These are phyloP conservation scores for Tragopan temminckii DNA, from an alignment of 2,797 vertebrate species.

Conservation along the genomic window DNA sequence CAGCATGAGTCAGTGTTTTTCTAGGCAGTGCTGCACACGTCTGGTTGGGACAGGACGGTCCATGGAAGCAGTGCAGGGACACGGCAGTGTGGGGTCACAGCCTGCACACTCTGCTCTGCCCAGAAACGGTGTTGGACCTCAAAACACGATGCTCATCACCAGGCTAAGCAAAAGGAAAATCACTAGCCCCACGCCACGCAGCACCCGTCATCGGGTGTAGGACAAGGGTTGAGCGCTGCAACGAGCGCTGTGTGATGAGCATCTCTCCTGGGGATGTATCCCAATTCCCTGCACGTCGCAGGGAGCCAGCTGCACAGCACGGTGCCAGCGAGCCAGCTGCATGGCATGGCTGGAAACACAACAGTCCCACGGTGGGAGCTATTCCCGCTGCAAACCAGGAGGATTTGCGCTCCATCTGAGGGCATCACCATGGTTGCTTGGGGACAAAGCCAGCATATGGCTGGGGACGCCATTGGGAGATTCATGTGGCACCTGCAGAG, in stretches of 20 bases:
- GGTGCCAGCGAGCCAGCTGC: neutral
- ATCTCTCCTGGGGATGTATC: neutral
- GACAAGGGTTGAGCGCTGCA: neutral
- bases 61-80: rapidly evolving
- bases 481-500: neutral
- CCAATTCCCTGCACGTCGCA: neutral
- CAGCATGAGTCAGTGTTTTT: conserved; percentile 70
- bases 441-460: neutral
- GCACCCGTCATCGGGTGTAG: neutral
- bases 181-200: neutral
- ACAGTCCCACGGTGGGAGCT: neutral
- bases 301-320: neutral
- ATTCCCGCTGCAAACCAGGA: rapidly evolving
- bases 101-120: rapidly evolving
- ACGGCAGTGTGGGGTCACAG: neutral
- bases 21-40: neutral
- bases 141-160: neutral
- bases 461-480: rapidly evolving
- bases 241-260: neutral
- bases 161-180: neutral
- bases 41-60: neutral
- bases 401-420: neutral
- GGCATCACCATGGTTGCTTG: rapidly evolving
- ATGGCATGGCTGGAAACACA: neutral
- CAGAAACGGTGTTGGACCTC: neutral